These are phyloP conservation scores for Zapus hudsonius DNA, from an alignment of 2,113 vertebrate species.

Conservation along the genomic window DNA sequence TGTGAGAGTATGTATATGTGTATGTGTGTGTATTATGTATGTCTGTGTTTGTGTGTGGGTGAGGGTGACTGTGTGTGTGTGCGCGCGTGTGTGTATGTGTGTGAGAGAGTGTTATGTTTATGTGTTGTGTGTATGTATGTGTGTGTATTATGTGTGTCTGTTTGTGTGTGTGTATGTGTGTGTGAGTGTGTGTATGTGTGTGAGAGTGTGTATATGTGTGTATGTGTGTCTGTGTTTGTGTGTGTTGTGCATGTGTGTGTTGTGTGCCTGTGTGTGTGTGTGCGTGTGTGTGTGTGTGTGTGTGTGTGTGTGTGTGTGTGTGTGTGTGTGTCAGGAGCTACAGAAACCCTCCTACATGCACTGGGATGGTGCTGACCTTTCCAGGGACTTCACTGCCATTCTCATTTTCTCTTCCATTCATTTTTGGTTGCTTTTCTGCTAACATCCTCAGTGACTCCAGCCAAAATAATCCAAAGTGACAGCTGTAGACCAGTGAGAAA, in stretches of 20 bases:
- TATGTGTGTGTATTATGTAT: background rate
- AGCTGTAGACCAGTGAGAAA: slow-evolving; percentile 56
- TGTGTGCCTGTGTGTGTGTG: no score
- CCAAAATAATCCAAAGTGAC: slow-evolving; percentile 74
- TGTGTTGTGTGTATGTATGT: background rate
- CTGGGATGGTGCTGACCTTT: background rate
- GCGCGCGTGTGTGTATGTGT: background rate
- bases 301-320: background rate
- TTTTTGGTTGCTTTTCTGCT: slow-evolving; percentile 35
- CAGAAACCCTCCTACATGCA: background rate
- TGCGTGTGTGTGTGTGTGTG: background rate
- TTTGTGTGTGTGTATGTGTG: background rate
- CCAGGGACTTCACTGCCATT: background rate
- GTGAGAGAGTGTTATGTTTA: no score
- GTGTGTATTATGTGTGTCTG: background rate
- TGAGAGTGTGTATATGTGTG: no score
- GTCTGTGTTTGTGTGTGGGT: no score
- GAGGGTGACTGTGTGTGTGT: background rate
- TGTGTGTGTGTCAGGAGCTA: background rate
- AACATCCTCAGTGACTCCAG: slow-evolving; percentile 1
- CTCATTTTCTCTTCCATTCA: slow-evolving; percentile 16
- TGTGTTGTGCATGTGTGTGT: no score
- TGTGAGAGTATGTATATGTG: background rate
- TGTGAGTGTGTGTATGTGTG: no score
- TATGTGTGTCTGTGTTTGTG: no score